These are phyloP conservation scores for Charina bottae DNA, from an alignment of 2,113 vertebrate species.

Conservation along the genomic window DNA sequence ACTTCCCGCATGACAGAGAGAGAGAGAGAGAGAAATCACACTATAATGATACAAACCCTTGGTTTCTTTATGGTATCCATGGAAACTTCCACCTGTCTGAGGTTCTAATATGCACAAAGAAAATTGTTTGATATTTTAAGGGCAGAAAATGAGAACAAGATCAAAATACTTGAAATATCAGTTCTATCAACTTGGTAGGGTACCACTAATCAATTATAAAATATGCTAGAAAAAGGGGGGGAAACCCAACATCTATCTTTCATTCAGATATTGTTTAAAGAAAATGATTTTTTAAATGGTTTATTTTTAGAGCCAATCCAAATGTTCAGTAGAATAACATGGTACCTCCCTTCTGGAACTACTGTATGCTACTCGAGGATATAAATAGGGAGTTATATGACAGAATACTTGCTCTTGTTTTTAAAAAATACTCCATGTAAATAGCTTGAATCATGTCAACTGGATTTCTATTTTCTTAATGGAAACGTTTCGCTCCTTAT, in stretches of 20 bases:
- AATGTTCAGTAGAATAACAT: background rate
- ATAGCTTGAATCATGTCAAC: too few relatives aligned
- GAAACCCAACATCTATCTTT: background rate
- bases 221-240: background rate
- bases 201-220: background rate
- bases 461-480: too few relatives aligned
- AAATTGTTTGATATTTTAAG: slow-evolving; percentile 55
- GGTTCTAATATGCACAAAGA: slow-evolving; percentile 55
- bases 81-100: slow-evolving; percentile 73
- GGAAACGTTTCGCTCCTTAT: too few relatives aligned
- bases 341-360: too few relatives aligned
- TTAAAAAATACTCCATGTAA: too few relatives aligned
- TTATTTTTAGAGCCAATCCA: background rate
- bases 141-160: slow-evolving; percentile 46
- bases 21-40: slow-evolving; percentile 16
- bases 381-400: background rate
- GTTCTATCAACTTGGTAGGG: slow-evolving; percentile 9
- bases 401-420: too few relatives aligned
- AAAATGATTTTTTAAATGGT: background rate
- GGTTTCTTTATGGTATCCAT: slow-evolving; percentile 75
- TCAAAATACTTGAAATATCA: slow-evolving; percentile 32
- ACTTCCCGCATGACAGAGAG: slow-evolving; percentile 50
- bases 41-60: slow-evolving; percentile 49
- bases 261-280: background rate
- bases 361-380: too few relatives aligned